Conservation (phyloP, 2,888 invertebrate genomes). For the Abrostola tripartita region DNA sequence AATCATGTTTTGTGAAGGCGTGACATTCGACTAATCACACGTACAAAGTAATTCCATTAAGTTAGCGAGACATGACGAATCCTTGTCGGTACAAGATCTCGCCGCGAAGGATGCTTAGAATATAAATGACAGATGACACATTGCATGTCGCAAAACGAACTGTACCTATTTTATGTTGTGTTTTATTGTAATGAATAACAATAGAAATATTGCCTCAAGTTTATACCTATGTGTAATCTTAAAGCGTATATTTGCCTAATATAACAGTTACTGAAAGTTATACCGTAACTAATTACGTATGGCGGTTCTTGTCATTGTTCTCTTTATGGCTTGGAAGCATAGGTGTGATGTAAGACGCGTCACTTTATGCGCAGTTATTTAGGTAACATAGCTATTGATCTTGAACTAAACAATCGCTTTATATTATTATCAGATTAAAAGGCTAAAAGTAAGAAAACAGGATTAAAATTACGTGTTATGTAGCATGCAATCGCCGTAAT, state of each 20-base stretch:
- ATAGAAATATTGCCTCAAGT: constrained; percentile 45
- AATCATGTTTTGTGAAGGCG: constrained; percentile 43
- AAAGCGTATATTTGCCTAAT: constrained; percentile 48
- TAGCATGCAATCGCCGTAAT: too few relatives aligned
- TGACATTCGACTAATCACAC: constrained; percentile 45
- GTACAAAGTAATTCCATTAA: constrained; percentile 47
- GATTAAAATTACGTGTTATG: background rate
- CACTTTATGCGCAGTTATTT: constrained; percentile 9
- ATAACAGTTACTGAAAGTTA: constrained; percentile 47
- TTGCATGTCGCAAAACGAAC: constrained; percentile 26
- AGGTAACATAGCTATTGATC: background rate
- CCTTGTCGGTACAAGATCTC: constrained; percentile 59
- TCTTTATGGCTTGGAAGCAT: constrained; percentile 27
- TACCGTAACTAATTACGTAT: constrained; percentile 41
- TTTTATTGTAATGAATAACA: constrained; percentile 52
- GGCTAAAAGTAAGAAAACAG: background rate
- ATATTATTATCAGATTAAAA: background rate
- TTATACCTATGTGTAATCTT: constrained; percentile 38
- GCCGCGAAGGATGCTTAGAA: constrained; percentile 55
- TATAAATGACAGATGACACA: constrained; percentile 58
- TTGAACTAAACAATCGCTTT: background rate
- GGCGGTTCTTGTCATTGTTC: constrained; percentile 49
- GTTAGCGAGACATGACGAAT: constrained; percentile 52
- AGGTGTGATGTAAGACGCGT: constrained; percentile 34
- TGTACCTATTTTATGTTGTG: constrained; percentile 34